Conservation (phyloP, 92 coral and sea anemone genomes). For the Actinernus sp. region DNA sequence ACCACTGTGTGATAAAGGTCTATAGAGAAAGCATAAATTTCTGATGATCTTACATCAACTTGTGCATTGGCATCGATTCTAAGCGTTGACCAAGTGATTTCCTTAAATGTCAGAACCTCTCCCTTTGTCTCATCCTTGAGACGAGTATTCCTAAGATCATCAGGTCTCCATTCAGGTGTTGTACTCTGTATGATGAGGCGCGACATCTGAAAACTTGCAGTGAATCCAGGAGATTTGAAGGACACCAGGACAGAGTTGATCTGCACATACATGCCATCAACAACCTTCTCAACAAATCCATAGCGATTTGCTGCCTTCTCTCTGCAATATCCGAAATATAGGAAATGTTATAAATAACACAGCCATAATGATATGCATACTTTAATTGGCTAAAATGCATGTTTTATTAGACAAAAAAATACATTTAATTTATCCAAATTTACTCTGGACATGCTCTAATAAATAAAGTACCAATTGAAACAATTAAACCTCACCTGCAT, state of each 20-base stretch:
- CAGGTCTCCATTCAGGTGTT: slow-evolving; percentile 90
- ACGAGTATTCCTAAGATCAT: slow-evolving; percentile 86
- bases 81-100: slow-evolving; percentile 90
- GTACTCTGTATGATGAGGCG: slow-evolving; percentile 91
- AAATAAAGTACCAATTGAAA: no score
- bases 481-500: no score
- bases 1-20: no score
- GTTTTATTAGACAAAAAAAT: no score
- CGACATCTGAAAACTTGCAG: slow-evolving; percentile 95
- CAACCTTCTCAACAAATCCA: slow-evolving; percentile 99
- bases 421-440: no score
- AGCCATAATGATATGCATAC: no score
- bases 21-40: neutral
- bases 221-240: slow-evolving; percentile 89
- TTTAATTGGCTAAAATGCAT: no score
- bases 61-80: slow-evolving; percentile 95
- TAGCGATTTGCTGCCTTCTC: slow-evolving; percentile 90
- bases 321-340: slow-evolving; percentile 44
- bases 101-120: slow-evolving; percentile 93
- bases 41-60: slow-evolving; percentile 56
- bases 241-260: slow-evolving; percentile 94
- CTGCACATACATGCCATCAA: slow-evolving; percentile 97
- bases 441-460: no score
- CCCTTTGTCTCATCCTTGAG: slow-evolving; percentile 89
- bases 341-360: neutral